Evolutionary conservation across 2,797 vertebrate genomes (phyloP), one percentile per base, ranked within the genome.

Genomic region (Tenualosa ilisha): DNA sequence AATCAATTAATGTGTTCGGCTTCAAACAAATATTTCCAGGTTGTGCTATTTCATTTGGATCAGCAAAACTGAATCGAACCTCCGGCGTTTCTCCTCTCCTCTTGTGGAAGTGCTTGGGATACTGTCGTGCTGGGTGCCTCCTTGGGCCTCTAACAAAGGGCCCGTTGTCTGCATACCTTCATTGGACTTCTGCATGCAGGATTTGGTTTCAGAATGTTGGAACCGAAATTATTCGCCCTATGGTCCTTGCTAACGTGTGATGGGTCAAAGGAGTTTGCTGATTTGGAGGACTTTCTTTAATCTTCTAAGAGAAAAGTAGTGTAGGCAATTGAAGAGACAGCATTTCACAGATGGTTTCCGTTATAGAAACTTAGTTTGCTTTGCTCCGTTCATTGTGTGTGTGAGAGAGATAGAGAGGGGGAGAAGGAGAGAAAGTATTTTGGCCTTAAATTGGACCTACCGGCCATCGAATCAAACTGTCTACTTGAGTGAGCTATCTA

Each of bases 111-210:
- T 79, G 72, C 37, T n/a, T 43, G 20, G 20, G 17, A 43, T 46
- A 46, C 40, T 79, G 37, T 79, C 20, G 59, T 2, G 72, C 1
- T 79, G 20, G 37, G 37, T 79, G 6, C 37, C 40, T 79, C 37
- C 37, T 79, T 43, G 37, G 72, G 72, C 72, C 72, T 79, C 72
- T 7, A 46, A 79, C 72, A 86, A 86, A 82, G 65, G 51, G 37
- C 50, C 85, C 81, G 82, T 86, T 86, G 85, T 86, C 81, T 82
- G 72, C 63, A 79, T 79, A 79, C 72, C 72, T 79, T 79, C 68
- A 46, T 4, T 79, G 72, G 37, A 79, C 9, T 22, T 75, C 6
- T 43, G 40, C 54, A 22, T 72, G 65, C 65, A 20, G 40, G 31
- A 20, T 22, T 46, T 37, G 40, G 40, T 46, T 20, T 46, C 17